Base-by-base conservation (phyloP, 1,140 invertebrate genomes). In the Drosophila subobscura region DNA sequence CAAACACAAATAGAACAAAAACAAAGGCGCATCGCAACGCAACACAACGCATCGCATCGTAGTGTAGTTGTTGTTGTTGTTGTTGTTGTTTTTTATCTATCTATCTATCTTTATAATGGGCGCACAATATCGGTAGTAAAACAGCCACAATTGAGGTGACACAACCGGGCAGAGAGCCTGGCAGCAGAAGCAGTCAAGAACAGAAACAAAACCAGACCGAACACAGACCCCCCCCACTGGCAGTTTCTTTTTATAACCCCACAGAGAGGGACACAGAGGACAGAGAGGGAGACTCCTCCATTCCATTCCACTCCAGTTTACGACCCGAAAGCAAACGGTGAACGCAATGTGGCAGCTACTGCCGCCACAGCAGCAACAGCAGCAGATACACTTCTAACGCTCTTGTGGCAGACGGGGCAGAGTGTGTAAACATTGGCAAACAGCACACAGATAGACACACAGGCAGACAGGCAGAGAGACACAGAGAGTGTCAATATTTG, bases 71-170 rank as follows among this genome's bases (percentile, higher is more conserved):
- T 73, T 65, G 53, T 49, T 14, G 46, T 49, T 42, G 8, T 5
- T 63, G 74, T 70, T 76, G 47, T 44, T 72, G 20, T 33, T 71
- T 71, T 72, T 72, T 72, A 74, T 74, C 72, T 74, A 74, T 74
- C 53, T 45, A 55, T 58, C 33, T 37, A 86, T 86, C 83, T 86
- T 88, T 88, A 86, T 88, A 86, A 86, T 86, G 83, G 68, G 73
- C 77, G 54, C 83, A 88, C 70, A 86, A 86, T 86, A 86, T 86
- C 74, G 83, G 81, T 77, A 86, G 83, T 88, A 86, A 86, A 85
- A 76, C 56, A 68, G 49, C 72, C 64, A 68, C 80, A 85, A 88
- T 86, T 88, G 83, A 86, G 81, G 81, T 86, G 81, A 78, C 81
- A 86, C 81, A 68, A 56, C 51, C 74, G 29, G 29, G 2, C 29